phyloP scores from a whole-genome alignment of 2,888 invertebrate genomes.

The Tetanocera ferruginea region DNA sequence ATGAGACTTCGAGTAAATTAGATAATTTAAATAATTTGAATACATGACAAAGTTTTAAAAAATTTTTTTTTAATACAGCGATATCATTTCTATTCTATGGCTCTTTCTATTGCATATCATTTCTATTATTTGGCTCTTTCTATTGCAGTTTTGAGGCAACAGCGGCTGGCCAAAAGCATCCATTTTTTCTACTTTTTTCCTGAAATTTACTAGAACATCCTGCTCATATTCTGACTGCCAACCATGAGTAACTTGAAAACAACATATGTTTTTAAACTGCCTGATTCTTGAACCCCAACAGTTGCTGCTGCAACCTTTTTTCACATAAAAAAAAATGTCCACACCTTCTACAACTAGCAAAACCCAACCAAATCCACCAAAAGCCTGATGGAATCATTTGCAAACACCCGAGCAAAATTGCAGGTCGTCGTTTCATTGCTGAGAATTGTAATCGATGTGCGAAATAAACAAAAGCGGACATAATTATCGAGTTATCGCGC shows the following conservation, averaged over 20 bases:
- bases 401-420: slow-evolving; percentile 4
- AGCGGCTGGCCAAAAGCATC: neutral
- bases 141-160: too few relatives aligned
- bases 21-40: too few relatives aligned
- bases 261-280: neutral
- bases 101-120: too few relatives aligned
- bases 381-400: slow-evolving; percentile 10
- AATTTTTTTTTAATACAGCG: too few relatives aligned
- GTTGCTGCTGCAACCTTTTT: neutral
- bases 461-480: slow-evolving; percentile 70
- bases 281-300: neutral
- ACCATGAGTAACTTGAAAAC: neutral
- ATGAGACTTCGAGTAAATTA: too few relatives aligned
- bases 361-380: slow-evolving; percentile 13
- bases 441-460: slow-evolving; percentile 67
- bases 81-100: too few relatives aligned
- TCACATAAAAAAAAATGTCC: neutral
- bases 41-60: too few relatives aligned
- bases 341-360: neutral
- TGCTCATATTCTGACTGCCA: neutral
- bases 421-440: slow-evolving; percentile 16
- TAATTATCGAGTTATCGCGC: slow-evolving; percentile 71
- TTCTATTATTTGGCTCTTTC: too few relatives aligned
- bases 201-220: neutral
- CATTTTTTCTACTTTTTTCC: neutral